Evolutionary conservation across 2,888 invertebrate genomes (phyloP).

Genomic region (Calliopum simillimum): DNA sequence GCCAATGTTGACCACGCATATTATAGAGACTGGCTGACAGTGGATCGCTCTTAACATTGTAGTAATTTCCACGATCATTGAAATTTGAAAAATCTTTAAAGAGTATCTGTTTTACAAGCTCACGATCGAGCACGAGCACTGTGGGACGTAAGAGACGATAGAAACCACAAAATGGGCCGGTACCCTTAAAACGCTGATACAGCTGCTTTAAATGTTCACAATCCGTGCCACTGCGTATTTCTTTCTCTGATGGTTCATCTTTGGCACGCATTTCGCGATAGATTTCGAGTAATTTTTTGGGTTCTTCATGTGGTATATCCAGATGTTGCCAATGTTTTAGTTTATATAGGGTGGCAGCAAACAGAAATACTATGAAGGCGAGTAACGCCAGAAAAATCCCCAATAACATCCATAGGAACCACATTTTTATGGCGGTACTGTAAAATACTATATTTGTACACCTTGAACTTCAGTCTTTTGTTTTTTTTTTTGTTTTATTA

Average conservation of each 20-base stretch:
- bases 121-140: conserved; percentile 59
- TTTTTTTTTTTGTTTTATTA: neutral
- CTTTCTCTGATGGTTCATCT: conserved; percentile 32
- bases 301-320: conserved; percentile 59
- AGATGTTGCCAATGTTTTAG: conserved; percentile 60
- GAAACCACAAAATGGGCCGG: conserved; percentile 61
- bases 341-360: conserved; percentile 53
- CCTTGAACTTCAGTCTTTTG: neutral
- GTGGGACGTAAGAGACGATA: conserved; percentile 59
- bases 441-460: too few species aligned
- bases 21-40: conserved; percentile 66
- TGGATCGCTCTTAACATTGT: conserved; percentile 65
- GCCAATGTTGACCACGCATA: conserved; percentile 65
- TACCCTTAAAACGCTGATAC: conserved; percentile 59
- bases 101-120: conserved; percentile 61
- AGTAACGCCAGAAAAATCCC: conserved; percentile 52
- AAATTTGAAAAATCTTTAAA: conserved; percentile 65
- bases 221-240: conserved; percentile 41
- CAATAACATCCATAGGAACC: conserved; percentile 57
- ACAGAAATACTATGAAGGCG: conserved; percentile 48
- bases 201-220: conserved; percentile 52
- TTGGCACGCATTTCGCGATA: conserved; percentile 48
- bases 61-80: conserved; percentile 63
- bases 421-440: conserved; percentile 47
- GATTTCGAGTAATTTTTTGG: conserved; percentile 54